phyloP scores from a whole-genome alignment of 2,888 invertebrate species.

The Drosophila nr. perissopoda region DNA sequence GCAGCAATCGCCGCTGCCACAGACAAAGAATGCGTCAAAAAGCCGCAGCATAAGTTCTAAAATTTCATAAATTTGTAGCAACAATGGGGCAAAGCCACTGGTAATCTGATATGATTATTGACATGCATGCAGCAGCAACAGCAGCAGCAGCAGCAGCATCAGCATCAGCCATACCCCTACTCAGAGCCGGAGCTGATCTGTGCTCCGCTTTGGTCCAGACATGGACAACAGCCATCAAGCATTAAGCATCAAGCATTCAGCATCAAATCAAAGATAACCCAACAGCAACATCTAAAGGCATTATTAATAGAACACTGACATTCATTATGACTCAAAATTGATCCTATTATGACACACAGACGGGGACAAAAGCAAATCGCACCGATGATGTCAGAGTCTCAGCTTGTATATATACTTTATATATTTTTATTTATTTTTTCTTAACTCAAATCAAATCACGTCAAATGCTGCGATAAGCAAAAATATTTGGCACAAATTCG shows the following conservation, averaged over 20 bases:
- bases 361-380: slow-evolving; percentile 17
- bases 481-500: slow-evolving; percentile 57
- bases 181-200: slow-evolving; percentile 15
- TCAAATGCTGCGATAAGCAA: slow-evolving; percentile 74
- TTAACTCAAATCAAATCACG: slow-evolving; percentile 69
- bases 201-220: slow-evolving; percentile 14
- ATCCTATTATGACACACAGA: slow-evolving; percentile 69
- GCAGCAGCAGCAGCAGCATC: slow-evolving; percentile 29
- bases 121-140: slow-evolving; percentile 65
- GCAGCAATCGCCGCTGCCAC: slow-evolving; percentile 50
- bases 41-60: slow-evolving; percentile 78
- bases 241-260: slow-evolving; percentile 28
- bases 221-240: slow-evolving; percentile 26
- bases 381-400: slow-evolving; percentile 78
- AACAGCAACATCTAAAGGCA: slow-evolving; percentile 52
- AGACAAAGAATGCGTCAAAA: slow-evolving; percentile 74
- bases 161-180: slow-evolving; percentile 3
- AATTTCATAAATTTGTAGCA: slow-evolving; percentile 79
- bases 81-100: slow-evolving; percentile 77
- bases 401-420: slow-evolving; percentile 32
- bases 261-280: slow-evolving; percentile 73
- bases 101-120: slow-evolving; percentile 79
- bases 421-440: slow-evolving; percentile 2
- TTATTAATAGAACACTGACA: slow-evolving; percentile 67
- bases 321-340: slow-evolving; percentile 72